These are phyloP conservation scores for Platycnemis pennipes DNA, from an alignment of 2,888 invertebrate species.

Conservation along the genomic window DNA sequence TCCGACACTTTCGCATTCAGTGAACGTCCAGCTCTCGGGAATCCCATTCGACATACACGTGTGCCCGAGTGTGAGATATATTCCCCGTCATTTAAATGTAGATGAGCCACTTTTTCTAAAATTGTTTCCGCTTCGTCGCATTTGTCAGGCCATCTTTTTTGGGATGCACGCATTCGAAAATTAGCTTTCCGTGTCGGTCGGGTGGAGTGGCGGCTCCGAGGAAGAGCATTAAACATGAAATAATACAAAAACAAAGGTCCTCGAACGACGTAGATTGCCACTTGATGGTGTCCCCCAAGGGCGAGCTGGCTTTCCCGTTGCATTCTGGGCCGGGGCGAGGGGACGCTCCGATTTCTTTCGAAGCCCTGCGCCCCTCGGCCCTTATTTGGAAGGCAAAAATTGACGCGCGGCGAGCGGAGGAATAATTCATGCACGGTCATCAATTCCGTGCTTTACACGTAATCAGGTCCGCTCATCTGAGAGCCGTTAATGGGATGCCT, in stretches of 20 bases:
- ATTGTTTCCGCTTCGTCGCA: neutral
- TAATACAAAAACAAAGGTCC: neutral
- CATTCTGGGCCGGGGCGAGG: neutral
- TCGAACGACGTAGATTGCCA: neutral
- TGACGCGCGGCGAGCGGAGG: neutral
- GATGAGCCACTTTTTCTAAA: neutral
- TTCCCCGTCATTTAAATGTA: neutral
- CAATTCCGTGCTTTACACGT: constrained; percentile 11
- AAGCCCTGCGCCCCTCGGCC: neutral
- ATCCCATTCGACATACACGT: no score
- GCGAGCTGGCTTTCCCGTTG: neutral
- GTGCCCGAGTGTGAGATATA: no score
- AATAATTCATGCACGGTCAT: neutral
- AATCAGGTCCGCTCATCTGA: neutral
- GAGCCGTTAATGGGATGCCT: neutral
- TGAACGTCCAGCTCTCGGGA: no score
- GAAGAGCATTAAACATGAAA: neutral
- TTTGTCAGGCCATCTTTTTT: constrained; percentile 18
- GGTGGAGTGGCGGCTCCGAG: neutral
- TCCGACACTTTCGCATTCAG: no score
- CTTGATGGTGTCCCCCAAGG: neutral
- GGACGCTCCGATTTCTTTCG: neutral
- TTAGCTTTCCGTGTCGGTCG: neutral
- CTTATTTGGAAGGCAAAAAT: neutral
- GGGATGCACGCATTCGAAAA: neutral